phyloP scores from a whole-genome alignment of 2,888 invertebrate species.

The Drosophila seclusa region DNA sequence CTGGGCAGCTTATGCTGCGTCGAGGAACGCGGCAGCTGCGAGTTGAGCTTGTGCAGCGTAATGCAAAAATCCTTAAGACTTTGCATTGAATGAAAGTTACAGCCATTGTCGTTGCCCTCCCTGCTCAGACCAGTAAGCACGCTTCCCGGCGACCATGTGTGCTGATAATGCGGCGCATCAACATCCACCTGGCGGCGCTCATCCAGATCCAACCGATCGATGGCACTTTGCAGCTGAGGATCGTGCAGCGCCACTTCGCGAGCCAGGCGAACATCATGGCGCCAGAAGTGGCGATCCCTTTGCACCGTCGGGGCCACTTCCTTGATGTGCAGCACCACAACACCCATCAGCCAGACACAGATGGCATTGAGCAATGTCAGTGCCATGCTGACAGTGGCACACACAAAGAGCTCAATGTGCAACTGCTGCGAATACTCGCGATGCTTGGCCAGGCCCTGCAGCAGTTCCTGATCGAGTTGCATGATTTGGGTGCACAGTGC shows the following conservation, averaged over 20 bases:
- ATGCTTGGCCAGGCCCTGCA: conserved; percentile 80
- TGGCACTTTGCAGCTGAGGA: conserved; percentile 72
- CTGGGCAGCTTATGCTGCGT: conserved; percentile 22
- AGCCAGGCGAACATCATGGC: conserved; percentile 87
- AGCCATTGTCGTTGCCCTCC: background rate
- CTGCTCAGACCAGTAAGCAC: background rate
- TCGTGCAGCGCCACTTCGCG: conserved; percentile 86
- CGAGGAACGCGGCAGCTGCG: background rate
- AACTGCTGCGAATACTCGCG: conserved; percentile 87
- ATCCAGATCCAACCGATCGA: conserved; percentile 63
- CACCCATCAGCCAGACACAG: conserved; percentile 89
- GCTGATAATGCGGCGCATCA: conserved; percentile 48
- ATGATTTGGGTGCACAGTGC: conserved; percentile 86
- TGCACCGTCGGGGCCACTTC: conserved; percentile 87
- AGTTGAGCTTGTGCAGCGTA: conserved; percentile 52
- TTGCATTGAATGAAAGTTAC: conserved; percentile 64
- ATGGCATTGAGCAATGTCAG: conserved; percentile 90
- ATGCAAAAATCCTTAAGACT: conserved; percentile 68
- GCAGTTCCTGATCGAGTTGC: conserved; percentile 83
- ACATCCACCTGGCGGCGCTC: conserved; percentile 66
- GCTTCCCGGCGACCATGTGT: conserved; percentile 77
- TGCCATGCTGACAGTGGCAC: conserved; percentile 89
- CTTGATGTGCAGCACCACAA: conserved; percentile 90
- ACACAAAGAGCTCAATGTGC: conserved; percentile 87
- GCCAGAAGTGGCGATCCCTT: conserved; percentile 86